Base-by-base conservation (phyloP, 1,140 invertebrate genomes). In the Drosophila auraria region DNA sequence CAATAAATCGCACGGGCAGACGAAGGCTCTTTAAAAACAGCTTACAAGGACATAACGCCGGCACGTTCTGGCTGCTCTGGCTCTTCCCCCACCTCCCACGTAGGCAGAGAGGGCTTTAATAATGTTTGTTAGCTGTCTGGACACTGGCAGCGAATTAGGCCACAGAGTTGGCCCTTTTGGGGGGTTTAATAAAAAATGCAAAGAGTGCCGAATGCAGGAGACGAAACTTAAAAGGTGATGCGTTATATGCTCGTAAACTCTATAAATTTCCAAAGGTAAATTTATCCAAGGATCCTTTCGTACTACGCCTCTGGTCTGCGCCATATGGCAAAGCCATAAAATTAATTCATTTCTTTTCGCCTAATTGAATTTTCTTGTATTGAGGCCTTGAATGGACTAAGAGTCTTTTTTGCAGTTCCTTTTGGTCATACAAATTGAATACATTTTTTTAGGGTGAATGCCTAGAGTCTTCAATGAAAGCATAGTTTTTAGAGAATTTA, bases 321-420 rank as follows among this genome's bases (percentile, higher is more conserved):
- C 54, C 54, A 57, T 57, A 57, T 57, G 54, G 54, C 54, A 40
- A 57, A 57, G 54, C 36, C 54, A 57, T 57, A 57, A 57, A 57
- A 57, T 57, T 40, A 57, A 57, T 57, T 57, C 54, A 57, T 57
- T 57, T 57, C 54, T 57, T 57, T 57, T 57, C 36, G 54, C 54
- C 40, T 57, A 57, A 57, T 57, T 57, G 54, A 57, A 57, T 57
- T 57, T 57, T 57, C 54, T 57, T 40, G 36, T 57, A 57, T 57
- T 57, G 38, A 57, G 54, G 38, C 36, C 20, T 57, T 14, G 54
- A 40, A 23, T 57, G 36, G 23, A 57, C 54, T 40, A 38, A 38
- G 53, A 56, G 33, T 4, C 14, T 44, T 17, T 44, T 17, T 9
- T 17, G 40, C 42, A 44, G n/a, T 17, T 44, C 5, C 17, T 44